phyloP scores from a whole-genome alignment of 2,888 invertebrate species.

The Asteroscopus sphinx region DNA sequence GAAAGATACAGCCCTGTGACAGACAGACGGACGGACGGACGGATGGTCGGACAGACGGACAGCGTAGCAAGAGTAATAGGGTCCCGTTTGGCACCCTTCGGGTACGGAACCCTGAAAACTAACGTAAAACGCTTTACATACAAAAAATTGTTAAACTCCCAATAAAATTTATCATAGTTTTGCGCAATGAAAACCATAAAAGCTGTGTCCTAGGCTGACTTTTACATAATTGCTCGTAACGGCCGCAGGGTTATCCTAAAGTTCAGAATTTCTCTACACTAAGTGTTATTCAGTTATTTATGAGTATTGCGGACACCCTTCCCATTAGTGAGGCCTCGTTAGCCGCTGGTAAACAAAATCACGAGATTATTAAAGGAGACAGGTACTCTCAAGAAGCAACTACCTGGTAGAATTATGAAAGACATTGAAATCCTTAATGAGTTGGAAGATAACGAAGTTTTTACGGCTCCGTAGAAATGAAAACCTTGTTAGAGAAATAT shows the following conservation, averaged over 20 bases:
- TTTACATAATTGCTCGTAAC: constrained; percentile 3
- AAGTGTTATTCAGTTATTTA: constrained; percentile 73
- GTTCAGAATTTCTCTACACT: constrained; percentile 50
- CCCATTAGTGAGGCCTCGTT: constrained; percentile 67
- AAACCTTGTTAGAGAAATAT: constrained; percentile 23
- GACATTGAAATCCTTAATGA: constrained; percentile 32
- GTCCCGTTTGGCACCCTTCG: too few relatives aligned
- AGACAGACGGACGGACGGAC: too few relatives aligned
- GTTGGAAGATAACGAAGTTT: constrained; percentile 25
- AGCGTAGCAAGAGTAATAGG: too few relatives aligned
- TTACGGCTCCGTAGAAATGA: constrained; percentile 23
- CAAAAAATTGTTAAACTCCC: neutral
- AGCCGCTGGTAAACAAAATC: constrained; percentile 66
- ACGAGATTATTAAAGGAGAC: constrained; percentile 52
- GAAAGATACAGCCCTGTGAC: too few relatives aligned
- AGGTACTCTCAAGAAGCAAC: constrained; percentile 4
- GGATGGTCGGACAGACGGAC: too few relatives aligned
- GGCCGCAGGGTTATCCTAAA: constrained; percentile 11
- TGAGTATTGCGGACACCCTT: constrained; percentile 55
- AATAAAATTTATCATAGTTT: constrained; percentile 3
- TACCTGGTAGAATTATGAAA: constrained; percentile 17
- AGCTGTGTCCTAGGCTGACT: neutral
- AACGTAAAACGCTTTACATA: neutral
- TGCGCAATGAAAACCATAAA: neutral
- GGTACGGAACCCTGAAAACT: neutral